Base-by-base conservation (phyloP, 2,888 invertebrate species). In the Tinea semifulvella region DNA sequence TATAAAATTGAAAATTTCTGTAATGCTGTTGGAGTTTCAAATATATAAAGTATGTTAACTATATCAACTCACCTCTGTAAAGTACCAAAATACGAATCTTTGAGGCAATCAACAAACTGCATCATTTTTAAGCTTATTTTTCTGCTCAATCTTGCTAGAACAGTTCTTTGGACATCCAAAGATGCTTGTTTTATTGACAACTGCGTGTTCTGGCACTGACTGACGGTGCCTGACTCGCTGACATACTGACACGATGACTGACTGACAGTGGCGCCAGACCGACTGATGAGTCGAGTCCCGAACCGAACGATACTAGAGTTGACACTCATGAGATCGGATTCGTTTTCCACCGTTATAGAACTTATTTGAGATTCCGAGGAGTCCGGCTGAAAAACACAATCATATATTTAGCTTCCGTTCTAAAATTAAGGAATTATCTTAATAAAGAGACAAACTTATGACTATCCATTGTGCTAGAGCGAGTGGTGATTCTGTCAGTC, bases 41-140 rank as follows among this genome's bases (percentile, higher is more conserved):
- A n/a, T n/a, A n/a, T n/a, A n/a, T n/a, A n/a, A n/a, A n/a, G n/a
- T n/a, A n/a, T n/a, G n/a, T n/a, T n/a, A n/a, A 5, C 22, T 22
- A 22, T 22, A 22, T 22, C 22, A 20, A 11, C 51, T 54, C 51
- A 94, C 63, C 94, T 82, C 56, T 92, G 89, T 28, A 94, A 65
- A 0, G 93, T 94, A 2, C 94, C 94, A 26, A 92, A 87, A 58
- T 92, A 94, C 1, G 89, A 89, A 51, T 94, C 92, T 52, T 90
- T 87, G 28, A 94, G 81, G 60, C 92, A 91, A 55, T 92, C 88
- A 1, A 95, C 88, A 10, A 93, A 93, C 48, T 86, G 85, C 22
- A 91, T 88, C 43, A 95, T 80, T 60, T 92, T 88, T 45, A 85
- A 80, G 28, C 92, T 93, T 18, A 95, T 90, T 48, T 88, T 88